Conservation (phyloP, 2,113 vertebrate species). For the Australoheros scitulus region DNA sequence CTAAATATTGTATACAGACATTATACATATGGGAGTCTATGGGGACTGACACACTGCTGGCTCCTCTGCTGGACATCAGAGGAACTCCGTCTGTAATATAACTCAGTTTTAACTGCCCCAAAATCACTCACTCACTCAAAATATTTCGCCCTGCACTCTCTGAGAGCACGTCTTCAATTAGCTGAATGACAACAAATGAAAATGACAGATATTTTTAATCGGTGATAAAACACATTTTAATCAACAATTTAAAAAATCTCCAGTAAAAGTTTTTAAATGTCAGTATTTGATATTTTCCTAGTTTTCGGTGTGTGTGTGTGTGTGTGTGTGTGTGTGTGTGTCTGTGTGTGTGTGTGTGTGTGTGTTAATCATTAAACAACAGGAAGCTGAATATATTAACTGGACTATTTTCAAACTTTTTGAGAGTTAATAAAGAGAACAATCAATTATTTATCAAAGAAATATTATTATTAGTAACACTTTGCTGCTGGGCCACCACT, state of each 20-base stretch:
- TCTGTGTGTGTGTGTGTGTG: background rate
- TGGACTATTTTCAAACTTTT: background rate
- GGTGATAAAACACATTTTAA: background rate
- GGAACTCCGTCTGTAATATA: rapidly evolving
- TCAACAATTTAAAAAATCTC: background rate
- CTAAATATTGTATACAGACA: background rate
- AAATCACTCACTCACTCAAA: background rate
- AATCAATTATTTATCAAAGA: background rate
- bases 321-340: no score
- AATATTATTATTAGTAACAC: background rate
- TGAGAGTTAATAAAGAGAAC: background rate
- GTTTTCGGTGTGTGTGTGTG: background rate
- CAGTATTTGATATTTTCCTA: background rate
- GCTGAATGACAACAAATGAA: background rate
- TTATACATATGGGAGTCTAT: no score
- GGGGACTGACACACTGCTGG: background rate
- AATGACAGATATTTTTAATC: background rate
- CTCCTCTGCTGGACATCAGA: background rate
- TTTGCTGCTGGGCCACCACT: background rate
- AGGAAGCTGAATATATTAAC: background rate
- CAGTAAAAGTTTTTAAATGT: conserved; percentile 6
- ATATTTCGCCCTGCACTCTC: background rate
- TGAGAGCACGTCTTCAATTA: background rate
- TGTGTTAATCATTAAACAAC: background rate
- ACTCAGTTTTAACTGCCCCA: background rate